Percentiles rank a stretch among this genome's conserved stretches.
Conservation (phyloP, 1,140 invertebrate species). For the Cydia splendana region DNA sequence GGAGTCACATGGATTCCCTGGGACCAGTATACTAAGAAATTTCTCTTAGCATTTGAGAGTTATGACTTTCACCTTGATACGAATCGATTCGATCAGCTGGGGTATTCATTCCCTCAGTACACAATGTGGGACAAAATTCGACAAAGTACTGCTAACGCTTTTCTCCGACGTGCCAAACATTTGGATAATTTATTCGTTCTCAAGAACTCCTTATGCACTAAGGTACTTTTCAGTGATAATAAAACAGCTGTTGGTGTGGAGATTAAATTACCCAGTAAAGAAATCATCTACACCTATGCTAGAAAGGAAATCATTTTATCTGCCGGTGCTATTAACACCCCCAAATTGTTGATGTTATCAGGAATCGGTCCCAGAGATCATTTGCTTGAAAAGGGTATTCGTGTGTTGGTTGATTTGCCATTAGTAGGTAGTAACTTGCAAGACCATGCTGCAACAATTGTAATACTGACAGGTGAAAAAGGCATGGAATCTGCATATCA, state of each 20-base stretch:
- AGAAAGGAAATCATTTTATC: slow-evolving; percentile 80
- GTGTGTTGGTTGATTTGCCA: slow-evolving; percentile 79
- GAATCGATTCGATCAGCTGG: slow-evolving; percentile 88
- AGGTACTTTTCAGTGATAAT: slow-evolving; percentile 83
- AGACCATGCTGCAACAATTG: slow-evolving; percentile 74
- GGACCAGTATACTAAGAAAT: slow-evolving; percentile 82
- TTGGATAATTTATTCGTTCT: slow-evolving; percentile 88
- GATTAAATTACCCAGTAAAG: slow-evolving; percentile 65
- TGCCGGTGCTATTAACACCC: slow-evolving; percentile 77
- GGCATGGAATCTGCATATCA: slow-evolving; percentile 36
- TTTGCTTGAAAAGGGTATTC: slow-evolving; percentile 67
- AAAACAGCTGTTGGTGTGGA: slow-evolving; percentile 71
- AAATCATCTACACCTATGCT: slow-evolving; percentile 47
- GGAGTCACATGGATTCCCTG: slow-evolving; percentile 88
- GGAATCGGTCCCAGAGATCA: slow-evolving; percentile 70
- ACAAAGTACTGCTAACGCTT: slow-evolving; percentile 92
- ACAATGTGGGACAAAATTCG: slow-evolving; percentile 88
- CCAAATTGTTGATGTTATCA: slow-evolving; percentile 75
- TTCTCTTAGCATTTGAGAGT: slow-evolving; percentile 87
- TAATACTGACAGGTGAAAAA: slow-evolving; percentile 39
- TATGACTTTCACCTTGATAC: slow-evolving; percentile 89
- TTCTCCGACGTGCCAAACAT: slow-evolving; percentile 86
- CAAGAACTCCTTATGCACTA: slow-evolving; percentile 86
- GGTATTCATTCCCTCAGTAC: slow-evolving; percentile 91
- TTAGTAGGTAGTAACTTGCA: slow-evolving; percentile 86